These are phyloP conservation scores for Anolis carolinensis DNA, from an alignment of 2,113 vertebrate genomes.

Conservation along the genomic window DNA sequence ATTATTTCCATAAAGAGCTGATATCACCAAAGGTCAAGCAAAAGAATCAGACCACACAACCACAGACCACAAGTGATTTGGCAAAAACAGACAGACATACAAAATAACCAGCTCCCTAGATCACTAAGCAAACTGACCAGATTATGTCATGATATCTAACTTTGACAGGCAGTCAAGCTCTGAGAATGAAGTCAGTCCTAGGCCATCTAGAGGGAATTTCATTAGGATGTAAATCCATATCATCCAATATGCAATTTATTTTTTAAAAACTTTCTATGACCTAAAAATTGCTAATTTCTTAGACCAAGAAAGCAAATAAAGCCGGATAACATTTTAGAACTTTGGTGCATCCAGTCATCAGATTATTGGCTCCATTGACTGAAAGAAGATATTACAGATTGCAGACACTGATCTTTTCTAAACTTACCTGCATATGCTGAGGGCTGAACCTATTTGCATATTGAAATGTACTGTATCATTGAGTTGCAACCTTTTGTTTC, in stretches of 20 bases:
- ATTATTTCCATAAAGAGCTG: too few relatives aligned
- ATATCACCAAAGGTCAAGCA: not conserved
- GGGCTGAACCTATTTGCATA: not conserved
- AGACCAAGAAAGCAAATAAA: too few relatives aligned
- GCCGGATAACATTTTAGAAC: not conserved
- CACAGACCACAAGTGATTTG: not conserved
- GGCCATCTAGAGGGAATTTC: not conserved
- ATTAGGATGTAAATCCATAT: not conserved
- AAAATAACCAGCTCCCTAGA: not conserved
- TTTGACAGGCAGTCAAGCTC: not conserved
- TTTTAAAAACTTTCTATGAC: not conserved
- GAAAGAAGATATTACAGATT: not conserved
- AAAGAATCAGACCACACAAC: not conserved
- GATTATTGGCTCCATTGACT: not conserved
- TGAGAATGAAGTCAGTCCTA: not conserved
- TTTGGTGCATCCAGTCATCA: not conserved
- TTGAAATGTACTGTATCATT: not conserved
- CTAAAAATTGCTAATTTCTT: not conserved
- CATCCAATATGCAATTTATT: not conserved
- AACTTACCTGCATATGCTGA: too few relatives aligned
- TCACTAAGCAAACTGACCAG: not conserved
- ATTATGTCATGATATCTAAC: not conserved
- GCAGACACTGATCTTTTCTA: not conserved
- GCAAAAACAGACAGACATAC: not conserved
- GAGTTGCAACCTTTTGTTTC: not conserved